Conservation (phyloP, 1,140 invertebrate species). For the Triops cancriformis region DNA sequence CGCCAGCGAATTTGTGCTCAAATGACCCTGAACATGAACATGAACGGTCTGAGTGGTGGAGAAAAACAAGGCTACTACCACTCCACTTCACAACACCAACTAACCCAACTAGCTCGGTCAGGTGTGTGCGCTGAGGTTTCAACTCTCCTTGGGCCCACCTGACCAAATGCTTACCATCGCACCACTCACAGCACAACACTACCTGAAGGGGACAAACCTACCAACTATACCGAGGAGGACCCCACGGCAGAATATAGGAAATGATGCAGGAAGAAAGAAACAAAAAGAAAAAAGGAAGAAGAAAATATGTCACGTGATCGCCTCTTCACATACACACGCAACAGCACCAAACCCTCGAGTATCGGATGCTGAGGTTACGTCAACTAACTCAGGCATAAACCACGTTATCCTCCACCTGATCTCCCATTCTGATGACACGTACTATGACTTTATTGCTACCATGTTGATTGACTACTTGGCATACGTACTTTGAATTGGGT, state of each 20-base stretch:
- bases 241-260: neutral
- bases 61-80: neutral
- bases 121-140: neutral
- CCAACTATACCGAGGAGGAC: neutral
- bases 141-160: neutral
- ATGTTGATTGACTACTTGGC: too few species aligned
- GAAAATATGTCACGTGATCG: neutral
- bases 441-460: too few species aligned
- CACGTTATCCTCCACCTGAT: neutral
- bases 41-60: neutral
- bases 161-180: slow-evolving; percentile 1
- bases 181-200: neutral
- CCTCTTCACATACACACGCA: neutral
- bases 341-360: neutral
- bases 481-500: too few species aligned
- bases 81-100: neutral
- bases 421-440: too few species aligned
- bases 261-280: neutral
- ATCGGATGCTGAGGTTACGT: neutral
- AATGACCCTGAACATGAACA: neutral
- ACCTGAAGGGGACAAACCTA: neutral
- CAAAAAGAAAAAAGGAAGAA: neutral
- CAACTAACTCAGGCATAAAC: neutral
- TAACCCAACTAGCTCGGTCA: slow-evolving; percentile 9
- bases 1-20: neutral